Evolutionary conservation across 2,888 invertebrate genomes (phyloP).

Genomic region (Hyalella azteca): DNA sequence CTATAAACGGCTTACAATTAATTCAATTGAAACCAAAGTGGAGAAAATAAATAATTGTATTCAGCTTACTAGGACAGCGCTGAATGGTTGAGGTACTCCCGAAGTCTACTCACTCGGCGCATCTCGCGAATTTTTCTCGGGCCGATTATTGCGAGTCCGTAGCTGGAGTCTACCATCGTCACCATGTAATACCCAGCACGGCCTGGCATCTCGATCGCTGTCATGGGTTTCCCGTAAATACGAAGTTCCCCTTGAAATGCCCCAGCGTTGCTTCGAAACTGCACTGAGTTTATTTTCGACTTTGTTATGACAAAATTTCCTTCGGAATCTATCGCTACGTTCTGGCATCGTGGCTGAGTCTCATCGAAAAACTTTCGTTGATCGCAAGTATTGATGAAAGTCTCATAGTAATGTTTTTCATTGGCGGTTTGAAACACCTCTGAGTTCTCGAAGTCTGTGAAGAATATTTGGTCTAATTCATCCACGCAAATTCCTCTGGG

Average conservation of each 20-base stretch:
- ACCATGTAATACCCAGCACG: not conserved
- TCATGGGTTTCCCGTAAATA: not conserved
- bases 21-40: not conserved
- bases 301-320: constrained; percentile 91
- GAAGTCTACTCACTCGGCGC: too few relatives aligned
- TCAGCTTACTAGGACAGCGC: not conserved
- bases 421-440: constrained; percentile 66
- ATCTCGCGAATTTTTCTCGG: not conserved
- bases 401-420: not conserved
- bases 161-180: not conserved
- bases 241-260: not conserved
- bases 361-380: not conserved
- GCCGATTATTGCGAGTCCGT: not conserved
- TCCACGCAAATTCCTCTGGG: constrained; percentile 91
- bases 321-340: constrained; percentile 83
- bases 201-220: not conserved
- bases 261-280: constrained; percentile 59
- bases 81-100: too few relatives aligned
- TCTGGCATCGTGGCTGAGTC: constrained; percentile 73
- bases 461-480: constrained; percentile 81
- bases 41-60: not conserved
- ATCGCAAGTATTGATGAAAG: not conserved
- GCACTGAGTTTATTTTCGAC: constrained; percentile 84
- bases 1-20: not conserved
- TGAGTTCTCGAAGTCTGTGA: constrained; percentile 96